These are phyloP conservation scores for Drosophila elegans DNA, from an alignment of 1,140 invertebrate genomes.

Conservation along the genomic window DNA sequence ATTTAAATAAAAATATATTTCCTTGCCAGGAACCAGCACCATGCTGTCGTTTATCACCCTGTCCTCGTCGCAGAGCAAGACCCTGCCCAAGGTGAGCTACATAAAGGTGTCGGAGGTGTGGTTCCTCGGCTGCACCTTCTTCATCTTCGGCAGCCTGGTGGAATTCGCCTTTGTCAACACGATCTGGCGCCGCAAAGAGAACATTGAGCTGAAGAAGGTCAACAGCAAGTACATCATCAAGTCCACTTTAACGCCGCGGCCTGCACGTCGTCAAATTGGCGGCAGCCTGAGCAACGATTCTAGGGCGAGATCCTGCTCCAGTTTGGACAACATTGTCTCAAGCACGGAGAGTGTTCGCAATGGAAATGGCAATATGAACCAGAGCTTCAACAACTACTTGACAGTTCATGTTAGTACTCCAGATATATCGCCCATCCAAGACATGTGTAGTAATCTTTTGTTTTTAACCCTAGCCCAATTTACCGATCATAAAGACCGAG, in stretches of 20 bases:
- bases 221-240: conserved; percentile 94
- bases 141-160: conserved; percentile 93
- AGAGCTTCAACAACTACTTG: conserved; percentile 88
- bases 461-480: conserved; percentile 41
- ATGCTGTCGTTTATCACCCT: conserved; percentile 96
- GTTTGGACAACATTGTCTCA: conserved; percentile 85
- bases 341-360: conserved; percentile 81
- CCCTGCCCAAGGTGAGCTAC: conserved; percentile 94
- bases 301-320: conserved; percentile 88
- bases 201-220: conserved; percentile 92
- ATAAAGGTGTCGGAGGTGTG: conserved; percentile 95
- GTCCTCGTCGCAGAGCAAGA: conserved; percentile 91
- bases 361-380: conserved; percentile 74
- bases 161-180: conserved; percentile 96
- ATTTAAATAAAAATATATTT: no score
- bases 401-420: conserved; percentile 85
- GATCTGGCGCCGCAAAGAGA: conserved; percentile 93
- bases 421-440: no score
- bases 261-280: conserved; percentile 89
- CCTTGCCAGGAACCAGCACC: conserved; percentile 88
- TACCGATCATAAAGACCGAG: conserved; percentile 81
- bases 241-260: conserved; percentile 91
- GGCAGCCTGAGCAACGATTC: conserved; percentile 85
- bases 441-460: no score
- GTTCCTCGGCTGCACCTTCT: conserved; percentile 93